A percentile compares a stretch with the other conserved stretches of the same genome.
Evolutionary conservation across 2,113 vertebrate species (phyloP).

Genomic region (Cryptomyrus ogoouensis): DNA sequence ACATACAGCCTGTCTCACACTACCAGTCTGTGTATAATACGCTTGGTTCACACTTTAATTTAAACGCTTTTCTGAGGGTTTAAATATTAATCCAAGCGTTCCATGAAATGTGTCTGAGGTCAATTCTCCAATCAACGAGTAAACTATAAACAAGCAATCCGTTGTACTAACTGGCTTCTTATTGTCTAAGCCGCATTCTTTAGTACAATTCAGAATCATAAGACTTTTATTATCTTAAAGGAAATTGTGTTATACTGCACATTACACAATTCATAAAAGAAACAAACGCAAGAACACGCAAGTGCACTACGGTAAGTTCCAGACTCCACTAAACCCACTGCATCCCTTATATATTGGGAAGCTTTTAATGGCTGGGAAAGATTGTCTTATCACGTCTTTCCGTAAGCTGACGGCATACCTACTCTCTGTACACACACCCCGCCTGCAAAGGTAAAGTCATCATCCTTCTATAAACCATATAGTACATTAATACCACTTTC

Average conservation of each 20-base stretch:
- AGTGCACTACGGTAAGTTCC: background rate
- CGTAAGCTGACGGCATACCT: background rate
- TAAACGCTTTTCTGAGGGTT: background rate
- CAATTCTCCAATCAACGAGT: background rate
- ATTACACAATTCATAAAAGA: background rate
- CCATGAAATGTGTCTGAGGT: background rate
- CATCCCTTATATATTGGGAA: background rate
- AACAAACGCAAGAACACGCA: background rate
- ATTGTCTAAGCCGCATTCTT: background rate
- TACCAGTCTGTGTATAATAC: background rate
- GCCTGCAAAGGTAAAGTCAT: background rate
- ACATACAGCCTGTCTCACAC: background rate
- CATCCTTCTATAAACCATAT: background rate
- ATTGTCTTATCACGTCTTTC: background rate
- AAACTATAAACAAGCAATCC: background rate
- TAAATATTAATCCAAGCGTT: constrained; percentile 23
- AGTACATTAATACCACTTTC: background rate
- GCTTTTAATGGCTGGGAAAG: background rate
- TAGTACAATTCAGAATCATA: background rate
- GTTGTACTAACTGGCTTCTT: background rate
- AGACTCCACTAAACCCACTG: background rate
- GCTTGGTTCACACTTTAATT: background rate
- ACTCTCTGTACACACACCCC: background rate
- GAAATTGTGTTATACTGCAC: background rate
- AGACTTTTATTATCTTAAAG: background rate